Evolutionary conservation across 2,113 vertebrate genomes (phyloP), one percentile per base, ranked within the genome.

Genomic region (Nestor notabilis): DNA sequence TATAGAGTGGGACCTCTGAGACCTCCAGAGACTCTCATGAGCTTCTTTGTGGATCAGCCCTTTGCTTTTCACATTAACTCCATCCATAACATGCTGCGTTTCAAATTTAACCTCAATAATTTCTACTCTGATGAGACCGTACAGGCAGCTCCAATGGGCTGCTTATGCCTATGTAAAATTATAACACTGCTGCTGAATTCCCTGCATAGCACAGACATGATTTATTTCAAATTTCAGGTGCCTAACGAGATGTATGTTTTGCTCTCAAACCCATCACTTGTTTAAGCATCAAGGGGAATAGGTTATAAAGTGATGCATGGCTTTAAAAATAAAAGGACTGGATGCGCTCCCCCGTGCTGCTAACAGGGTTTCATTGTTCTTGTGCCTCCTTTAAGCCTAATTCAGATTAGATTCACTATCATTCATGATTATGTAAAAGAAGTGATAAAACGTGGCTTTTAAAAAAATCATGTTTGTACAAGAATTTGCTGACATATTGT

Each of bases 341-440:
- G 68, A 55, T 60, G 46, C 50, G 17, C 58, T 85, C 10, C 41
- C 65, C 68, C 4, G 0, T 7, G 17, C 55, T 43, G 49, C 89
- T 61, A 52, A 66, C 2, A 13, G 24, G 77, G 37, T 84, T 85
- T 91, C 65, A 49, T 84, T 93, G 89, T 94, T 81, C 69, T 84
- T 79, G 75, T 95, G 85, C 91, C 96, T 95, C 84, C 95, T 97
- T 96, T 84, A 37, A 97, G 93, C 93, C 93, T 94, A 82, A 96
- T 95, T 95, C 97, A 97, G 98, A 98, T 98, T 98, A 98, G 97
- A 98, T 98, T 97, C 93, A 19, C 97, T 97, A 95, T 97, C 98
- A 97, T 80, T 95, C 98, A 95, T 70, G 96, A 97, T 98, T 97
- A 98, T 92, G 91, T 94, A 95, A 93, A 95, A 92, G 83, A 91